Evolutionary conservation across 1,140 invertebrate species (phyloP), one percentile per base, ranked within the genome.

Genomic region (Kradibia gibbosae): DNA sequence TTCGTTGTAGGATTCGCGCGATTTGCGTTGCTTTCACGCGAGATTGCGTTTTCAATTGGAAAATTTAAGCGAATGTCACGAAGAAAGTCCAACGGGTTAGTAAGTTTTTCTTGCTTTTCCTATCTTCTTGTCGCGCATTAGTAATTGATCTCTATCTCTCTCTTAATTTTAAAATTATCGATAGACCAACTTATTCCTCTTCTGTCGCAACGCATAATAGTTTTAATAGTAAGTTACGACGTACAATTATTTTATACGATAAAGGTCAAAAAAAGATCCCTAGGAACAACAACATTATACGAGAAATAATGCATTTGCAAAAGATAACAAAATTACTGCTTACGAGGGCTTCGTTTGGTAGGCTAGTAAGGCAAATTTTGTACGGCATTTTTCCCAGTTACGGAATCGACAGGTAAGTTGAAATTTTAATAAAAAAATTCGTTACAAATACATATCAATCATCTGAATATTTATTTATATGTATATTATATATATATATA

Each of bases 331-430:
- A 84, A 15, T 73, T 88, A 17, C 55, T 89, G 0, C 84, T 89
- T 80, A 87, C 88, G 70, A 89, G 83, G 80, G 1, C 70, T n/a
- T 10, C 82, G 2, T 89, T 89, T 77, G 57, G 70, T 3, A 85
- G 86, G 48, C 4, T 88, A 31, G 84, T 89, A 13, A 82, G 76
- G 62, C 72, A 86, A 53, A 87, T 88, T 57, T 72, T 89, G 0
- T 0, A 72, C 0, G 85, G 87, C 0, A 13, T 87, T 25, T 88
- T 87, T 72, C 85, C 86, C 7, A 78, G 50, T 20, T 2, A 39
- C 3, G 45, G 77, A 0, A 73, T 85, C 36, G 17, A 0, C 0
- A 87, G 84, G 73, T 75, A 60, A 8, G 22, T 74, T 55, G 53
- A 8, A 74, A 53, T 55, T 74, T 10, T 34, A 53, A 31, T 34